Evolutionary conservation across 2,888 invertebrate genomes (phyloP), one percentile per base, ranked within the genome.

Genomic region (Pogonocherus hispidulus): DNA sequence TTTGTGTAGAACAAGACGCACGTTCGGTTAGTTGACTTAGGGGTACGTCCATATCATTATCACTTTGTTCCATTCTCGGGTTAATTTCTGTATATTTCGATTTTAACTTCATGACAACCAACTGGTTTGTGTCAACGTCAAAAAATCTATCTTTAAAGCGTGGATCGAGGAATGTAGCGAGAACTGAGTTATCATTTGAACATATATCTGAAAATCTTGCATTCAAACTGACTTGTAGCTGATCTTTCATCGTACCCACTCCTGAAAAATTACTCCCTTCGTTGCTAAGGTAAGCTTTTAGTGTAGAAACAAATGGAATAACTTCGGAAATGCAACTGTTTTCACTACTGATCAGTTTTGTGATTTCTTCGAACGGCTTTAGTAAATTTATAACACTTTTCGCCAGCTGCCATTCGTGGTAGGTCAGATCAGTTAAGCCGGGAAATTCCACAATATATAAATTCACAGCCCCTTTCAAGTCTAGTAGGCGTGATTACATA

Each of bases 201-300:
- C n/a, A 16, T n/a, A 44, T 44, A n/a, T 44, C 44, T 8, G 11
- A 6, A 44, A 44, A 44, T 44, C 44, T 44, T 11, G 11, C n/a
- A 44, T 44, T 44, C 44, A 44, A n/a, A 44, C 44, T 16, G n/a
- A 8, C n/a, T 44, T 44, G 8, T 44, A 44, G n/a, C 44, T 44
- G 44, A n/a, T 44, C 44, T 16, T 44, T 44, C 44, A 44, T 44
- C n/a, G 44, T 44, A 11, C 44, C 44, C n/a, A 44, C 44, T 44
- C 4, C 14, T 44, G 44, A 44, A 44, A 9, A 44, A 44, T 44
- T 44, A n/a, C 16, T 44, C 44, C n/a, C 44, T 6, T n/a, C 14
- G 6, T 44, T 27, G 27, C 4, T 27, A 27, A 27, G 27, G 8
- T 27, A 27, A 3, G 27, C 27, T 27, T 27, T 27, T 8, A 27